A percentile compares a stretch with the other conserved stretches of the same genome.
These are phyloP conservation scores for Sinodicranocentrus sp. DNA, from an alignment of 2,888 invertebrate genomes.

Conservation along the genomic window DNA sequence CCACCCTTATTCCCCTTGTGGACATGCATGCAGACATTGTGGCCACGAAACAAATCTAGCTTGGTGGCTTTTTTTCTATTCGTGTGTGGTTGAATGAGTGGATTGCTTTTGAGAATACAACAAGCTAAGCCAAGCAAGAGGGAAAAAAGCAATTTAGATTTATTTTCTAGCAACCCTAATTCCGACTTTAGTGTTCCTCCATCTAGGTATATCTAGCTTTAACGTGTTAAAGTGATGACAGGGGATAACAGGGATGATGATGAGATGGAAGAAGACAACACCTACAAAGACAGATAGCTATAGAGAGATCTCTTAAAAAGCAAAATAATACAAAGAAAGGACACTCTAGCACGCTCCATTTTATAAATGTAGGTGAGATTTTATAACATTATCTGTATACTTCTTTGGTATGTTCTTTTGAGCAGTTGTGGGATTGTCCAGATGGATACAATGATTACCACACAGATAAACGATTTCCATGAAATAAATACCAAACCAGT, in stretches of 20 bases:
- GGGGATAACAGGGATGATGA: slow-evolving; percentile 17
- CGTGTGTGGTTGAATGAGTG: slow-evolving; percentile 17
- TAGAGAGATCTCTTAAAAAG: neutral
- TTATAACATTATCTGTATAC: too few species aligned
- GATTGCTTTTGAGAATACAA: neutral
- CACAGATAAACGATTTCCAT: too few species aligned
- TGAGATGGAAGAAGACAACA: neutral
- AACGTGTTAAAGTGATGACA: slow-evolving; percentile 13
- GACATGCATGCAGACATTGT: neutral
- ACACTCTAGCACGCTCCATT: too few species aligned
- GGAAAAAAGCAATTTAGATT: slow-evolving; percentile 21
- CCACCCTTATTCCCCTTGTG: neutral
- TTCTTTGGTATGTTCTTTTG: too few species aligned
- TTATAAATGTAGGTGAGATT: too few species aligned
- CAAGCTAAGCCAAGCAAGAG: neutral
- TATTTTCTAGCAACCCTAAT: slow-evolving; percentile 4
- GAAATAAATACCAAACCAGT: too few species aligned
- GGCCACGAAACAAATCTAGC: neutral
- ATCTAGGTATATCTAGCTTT: neutral
- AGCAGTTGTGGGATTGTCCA: too few species aligned
- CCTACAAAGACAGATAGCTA: neutral
- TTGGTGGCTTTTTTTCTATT: slow-evolving; percentile 27
- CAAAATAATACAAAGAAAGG: too few species aligned
- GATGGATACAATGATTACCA: too few species aligned
- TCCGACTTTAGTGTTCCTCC: neutral